A percentile compares a stretch with the other conserved stretches of the same genome.
These are phyloP conservation scores for Macrobrachium nipponense DNA, from an alignment of 1,140 invertebrate genomes.

Conservation along the genomic window DNA sequence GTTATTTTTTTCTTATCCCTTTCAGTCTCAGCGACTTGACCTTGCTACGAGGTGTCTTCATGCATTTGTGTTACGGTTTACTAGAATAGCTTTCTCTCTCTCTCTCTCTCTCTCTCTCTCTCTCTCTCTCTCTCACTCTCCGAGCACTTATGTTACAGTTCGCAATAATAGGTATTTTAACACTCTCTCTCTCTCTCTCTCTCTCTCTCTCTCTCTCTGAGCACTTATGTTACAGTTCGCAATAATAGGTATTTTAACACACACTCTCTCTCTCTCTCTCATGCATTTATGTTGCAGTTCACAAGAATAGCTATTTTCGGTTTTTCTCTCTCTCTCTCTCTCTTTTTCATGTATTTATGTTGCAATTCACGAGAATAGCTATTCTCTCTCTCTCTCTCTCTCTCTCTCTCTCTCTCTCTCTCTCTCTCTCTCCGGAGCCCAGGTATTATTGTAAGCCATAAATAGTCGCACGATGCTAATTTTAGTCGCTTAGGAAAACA, in stretches of 20 bases:
- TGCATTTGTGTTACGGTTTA: neutral
- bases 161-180: too few relatives aligned
- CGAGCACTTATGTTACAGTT: too few relatives aligned
- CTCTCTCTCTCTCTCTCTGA: too few relatives aligned
- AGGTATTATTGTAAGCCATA: too few relatives aligned
- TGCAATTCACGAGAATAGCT: too few relatives aligned
- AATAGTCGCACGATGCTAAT: too few relatives aligned
- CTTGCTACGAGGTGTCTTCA: neutral
- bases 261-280: conserved; percentile 2
- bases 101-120: conserved; percentile 5
- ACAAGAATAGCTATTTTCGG: neutral
- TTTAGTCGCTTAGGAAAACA: too few relatives aligned
- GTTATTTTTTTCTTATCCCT: neutral
- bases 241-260: too few relatives aligned
- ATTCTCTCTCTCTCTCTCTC: neutral
- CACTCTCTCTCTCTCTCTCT: too few relatives aligned
- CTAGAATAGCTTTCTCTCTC: neutral
- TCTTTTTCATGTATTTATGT: neutral
- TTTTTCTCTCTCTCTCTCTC: neutral
- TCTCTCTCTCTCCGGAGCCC: neutral
- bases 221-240: too few relatives aligned
- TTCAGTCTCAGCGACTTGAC: neutral
- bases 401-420: neutral
- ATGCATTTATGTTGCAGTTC: neutral
- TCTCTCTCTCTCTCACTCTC: neutral